Conservation (phyloP, 2,113 vertebrate species). For the Cathartes aura region DNA sequence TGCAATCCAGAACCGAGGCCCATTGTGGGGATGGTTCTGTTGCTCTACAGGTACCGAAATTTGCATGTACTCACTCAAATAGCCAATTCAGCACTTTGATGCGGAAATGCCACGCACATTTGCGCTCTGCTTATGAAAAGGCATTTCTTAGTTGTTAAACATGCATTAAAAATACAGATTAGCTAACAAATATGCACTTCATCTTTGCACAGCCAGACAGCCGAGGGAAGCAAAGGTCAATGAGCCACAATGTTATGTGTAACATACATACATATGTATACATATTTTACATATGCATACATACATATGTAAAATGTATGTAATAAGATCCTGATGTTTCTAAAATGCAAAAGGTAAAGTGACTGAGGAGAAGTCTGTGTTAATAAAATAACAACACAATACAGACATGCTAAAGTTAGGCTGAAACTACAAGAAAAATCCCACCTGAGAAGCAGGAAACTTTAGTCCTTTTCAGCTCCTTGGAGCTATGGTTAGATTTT, state of each 20-base stretch:
- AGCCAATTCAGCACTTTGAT: background rate
- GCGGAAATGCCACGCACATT: background rate
- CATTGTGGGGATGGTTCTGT: accelerated
- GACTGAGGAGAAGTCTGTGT: background rate
- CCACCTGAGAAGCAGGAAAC: background rate
- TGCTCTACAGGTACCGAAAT: background rate
- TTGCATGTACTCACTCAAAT: background rate
- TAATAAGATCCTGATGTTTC: background rate
- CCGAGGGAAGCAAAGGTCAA: background rate
- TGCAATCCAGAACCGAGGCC: background rate
- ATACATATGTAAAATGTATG: too few relatives aligned
- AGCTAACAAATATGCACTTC: background rate
- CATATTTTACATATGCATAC: too few relatives aligned
- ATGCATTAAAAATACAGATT: background rate
- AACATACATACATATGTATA: too few relatives aligned
- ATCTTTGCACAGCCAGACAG: background rate
- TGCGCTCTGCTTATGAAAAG: background rate
- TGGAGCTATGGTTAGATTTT: background rate
- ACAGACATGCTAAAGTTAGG: background rate
- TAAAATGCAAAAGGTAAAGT: background rate
- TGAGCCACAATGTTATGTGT: background rate
- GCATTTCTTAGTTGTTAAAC: background rate
- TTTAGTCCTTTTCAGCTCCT: background rate
- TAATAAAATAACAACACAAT: background rate
- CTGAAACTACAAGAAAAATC: background rate